A percentile compares a stretch with the other conserved stretches of the same genome.
phyloP scores from a whole-genome alignment of 2,797 vertebrate genomes.

The Ceyx erithaca region DNA sequence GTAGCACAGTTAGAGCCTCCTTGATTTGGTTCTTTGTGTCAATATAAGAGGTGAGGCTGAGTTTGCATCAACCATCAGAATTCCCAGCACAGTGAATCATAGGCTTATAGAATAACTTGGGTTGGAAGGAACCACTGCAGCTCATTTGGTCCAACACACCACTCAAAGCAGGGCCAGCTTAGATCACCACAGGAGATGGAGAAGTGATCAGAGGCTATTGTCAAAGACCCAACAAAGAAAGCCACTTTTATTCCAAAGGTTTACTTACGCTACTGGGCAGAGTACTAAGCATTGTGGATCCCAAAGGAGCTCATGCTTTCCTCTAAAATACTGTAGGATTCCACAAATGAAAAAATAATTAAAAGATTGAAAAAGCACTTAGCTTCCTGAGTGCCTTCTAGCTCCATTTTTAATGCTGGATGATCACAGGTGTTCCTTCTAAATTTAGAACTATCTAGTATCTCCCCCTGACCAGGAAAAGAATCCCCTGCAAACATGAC shows the following conservation, averaged over 20 bases:
- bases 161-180: not conserved
- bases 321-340: not conserved
- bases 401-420: too few relatives aligned
- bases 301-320: not conserved
- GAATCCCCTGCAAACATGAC: not conserved
- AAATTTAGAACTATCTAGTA: too few relatives aligned
- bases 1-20: not conserved
- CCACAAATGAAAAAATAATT: not conserved
- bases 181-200: not conserved
- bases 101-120: not conserved
- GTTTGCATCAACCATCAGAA: not conserved
- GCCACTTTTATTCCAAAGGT: not conserved
- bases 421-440: too few relatives aligned
- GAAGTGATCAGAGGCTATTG: not conserved
- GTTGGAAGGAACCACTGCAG: not conserved
- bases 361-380: not conserved
- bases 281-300: fast-evolving
- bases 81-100: not conserved
- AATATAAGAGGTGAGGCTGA: not conserved
- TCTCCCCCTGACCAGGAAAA: not conserved
- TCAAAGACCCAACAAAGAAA: not conserved
- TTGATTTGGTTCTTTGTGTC: not conserved
- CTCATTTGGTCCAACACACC: not conserved
- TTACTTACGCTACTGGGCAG: not conserved
- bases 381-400: too few relatives aligned